Conservation (phyloP, 92 coral and sea anemone species). For the Umimayanthus kanabou region DNA sequence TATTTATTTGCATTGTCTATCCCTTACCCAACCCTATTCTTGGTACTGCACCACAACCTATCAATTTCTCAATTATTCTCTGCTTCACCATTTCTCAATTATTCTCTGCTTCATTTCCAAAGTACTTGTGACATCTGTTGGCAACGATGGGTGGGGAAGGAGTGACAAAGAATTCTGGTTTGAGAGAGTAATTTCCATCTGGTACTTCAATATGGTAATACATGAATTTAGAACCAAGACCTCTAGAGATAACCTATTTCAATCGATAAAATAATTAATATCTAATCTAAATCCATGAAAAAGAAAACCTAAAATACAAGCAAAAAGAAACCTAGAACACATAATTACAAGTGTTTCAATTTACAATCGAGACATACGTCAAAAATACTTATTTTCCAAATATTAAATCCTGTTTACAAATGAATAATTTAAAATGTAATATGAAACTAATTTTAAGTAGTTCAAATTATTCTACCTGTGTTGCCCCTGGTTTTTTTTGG, state of each 20-base stretch:
- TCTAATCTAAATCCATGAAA: neutral
- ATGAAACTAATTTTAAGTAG: neutral
- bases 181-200: constrained; percentile 3
- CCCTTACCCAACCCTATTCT: no score
- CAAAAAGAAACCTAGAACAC: neutral
- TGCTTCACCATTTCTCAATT: neutral
- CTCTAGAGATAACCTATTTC: neutral
- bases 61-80: neutral
- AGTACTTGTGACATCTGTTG: neutral
- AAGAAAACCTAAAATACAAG: neutral
- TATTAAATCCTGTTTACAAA: no score
- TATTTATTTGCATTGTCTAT: no score
- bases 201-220: neutral
- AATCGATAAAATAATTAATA: neutral
- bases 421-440: neutral
- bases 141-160: constrained; percentile 39
- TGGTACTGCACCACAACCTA: no score
- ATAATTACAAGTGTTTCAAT: neutral
- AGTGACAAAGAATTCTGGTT: constrained; percentile 24
- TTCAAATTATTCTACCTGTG: neutral
- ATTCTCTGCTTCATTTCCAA: neutral
- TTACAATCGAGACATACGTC: no score
- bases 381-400: no score
- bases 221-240: neutral
- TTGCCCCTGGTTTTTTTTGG: neutral